Base-by-base conservation (phyloP, 2,113 vertebrate species). In the Archocentrus centrarchus region DNA sequence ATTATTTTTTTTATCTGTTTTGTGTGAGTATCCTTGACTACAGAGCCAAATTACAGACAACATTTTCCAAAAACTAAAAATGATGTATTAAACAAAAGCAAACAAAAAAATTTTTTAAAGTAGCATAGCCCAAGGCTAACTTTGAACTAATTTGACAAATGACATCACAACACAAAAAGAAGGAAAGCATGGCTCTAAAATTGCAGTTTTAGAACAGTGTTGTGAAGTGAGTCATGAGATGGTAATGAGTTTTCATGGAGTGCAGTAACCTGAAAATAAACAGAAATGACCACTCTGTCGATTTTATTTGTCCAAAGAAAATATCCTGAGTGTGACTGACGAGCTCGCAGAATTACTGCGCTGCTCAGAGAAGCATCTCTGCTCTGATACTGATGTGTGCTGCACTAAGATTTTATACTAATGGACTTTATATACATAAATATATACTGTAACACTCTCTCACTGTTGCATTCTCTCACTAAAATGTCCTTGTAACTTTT, bases 241-340 rank as follows among this genome's bases (percentile, higher is more conserved):
- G 44, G 27, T 73, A 73, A 79, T 27, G 2, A 7, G 27, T 50
- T 85, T 60, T 18, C 44, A 68, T 24, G 11, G 66, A 57, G 77
- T 27, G 41, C 35, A 44, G 22, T 22, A 39, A 59, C 57, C 73
- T n/a, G 59, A 50, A 82, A 77, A 63, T 62, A 80, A 60, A 75
- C 59, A 75, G 59, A 77, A 75, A 41, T 20, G 20, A 63, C 14
- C 10, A 55, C 59, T 3, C 68, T 70, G 60, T 80, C 13, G 2
- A 17, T 82, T 78, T 41, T 17, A 79, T 78, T 75, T 75, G 39
- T 73, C 62, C 62, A 50, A 20, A 66, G 59, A 78, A 32, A 75
- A 15, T n/a, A 53, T 61, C 35, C 55, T 58, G 63, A 77, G 60
- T 39, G 53, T 15, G 63, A 80, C 50, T 85, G 47, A 73, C 24